These are phyloP conservation scores for Dryoscopus gambensis DNA, from an alignment of 2,113 vertebrate species.

Conservation along the genomic window DNA sequence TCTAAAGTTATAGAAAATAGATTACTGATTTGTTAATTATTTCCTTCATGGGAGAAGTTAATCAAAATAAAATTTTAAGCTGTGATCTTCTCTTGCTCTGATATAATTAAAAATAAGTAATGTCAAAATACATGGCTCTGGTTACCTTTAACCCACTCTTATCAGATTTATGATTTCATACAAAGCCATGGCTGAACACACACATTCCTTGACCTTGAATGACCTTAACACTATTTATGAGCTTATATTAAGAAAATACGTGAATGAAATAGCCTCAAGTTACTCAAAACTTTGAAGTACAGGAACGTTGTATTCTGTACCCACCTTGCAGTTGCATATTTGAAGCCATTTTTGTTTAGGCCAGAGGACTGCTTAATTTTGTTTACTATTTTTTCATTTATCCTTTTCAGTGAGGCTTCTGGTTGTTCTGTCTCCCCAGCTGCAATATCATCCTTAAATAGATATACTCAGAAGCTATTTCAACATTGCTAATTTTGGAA, in stretches of 20 bases:
- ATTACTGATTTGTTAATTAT: neutral
- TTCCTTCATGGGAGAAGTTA: neutral
- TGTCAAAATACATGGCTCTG: neutral
- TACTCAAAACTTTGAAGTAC: neutral
- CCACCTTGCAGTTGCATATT: neutral
- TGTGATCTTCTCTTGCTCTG: neutral
- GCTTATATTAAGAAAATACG: neutral
- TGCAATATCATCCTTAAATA: neutral
- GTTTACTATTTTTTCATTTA: neutral
- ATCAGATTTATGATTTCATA: neutral
- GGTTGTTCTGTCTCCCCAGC: neutral
- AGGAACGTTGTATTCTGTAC: neutral
- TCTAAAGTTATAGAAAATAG: neutral
- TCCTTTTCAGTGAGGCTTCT: neutral
- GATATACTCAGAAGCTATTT: neutral
- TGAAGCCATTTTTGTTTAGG: neutral
- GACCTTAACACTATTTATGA: neutral
- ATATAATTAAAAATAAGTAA: neutral
- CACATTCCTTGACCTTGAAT: neutral
- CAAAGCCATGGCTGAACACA: neutral
- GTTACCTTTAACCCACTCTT: neutral
- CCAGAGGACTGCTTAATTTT: neutral
- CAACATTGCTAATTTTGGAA: neutral
- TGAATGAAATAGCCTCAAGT: neutral
- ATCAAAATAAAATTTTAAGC: neutral